Evolutionary conservation across 1,140 invertebrate genomes (phyloP).

Genomic region (Euschistus heros): DNA sequence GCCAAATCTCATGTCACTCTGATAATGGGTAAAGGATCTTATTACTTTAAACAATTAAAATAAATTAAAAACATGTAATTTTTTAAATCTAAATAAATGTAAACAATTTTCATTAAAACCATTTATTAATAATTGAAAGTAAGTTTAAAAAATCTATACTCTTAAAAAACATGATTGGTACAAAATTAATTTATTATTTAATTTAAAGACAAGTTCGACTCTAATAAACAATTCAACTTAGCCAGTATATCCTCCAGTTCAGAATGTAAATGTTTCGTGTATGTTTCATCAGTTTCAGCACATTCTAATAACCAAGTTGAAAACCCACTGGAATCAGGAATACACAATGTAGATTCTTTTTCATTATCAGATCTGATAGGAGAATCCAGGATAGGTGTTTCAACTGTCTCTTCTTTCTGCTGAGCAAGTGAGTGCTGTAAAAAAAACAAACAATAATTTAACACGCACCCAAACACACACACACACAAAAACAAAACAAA

Average conservation of each 20-base stretch:
- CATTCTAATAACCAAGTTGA: background rate
- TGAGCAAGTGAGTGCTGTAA: background rate
- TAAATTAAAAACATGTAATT: no score
- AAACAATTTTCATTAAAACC: no score
- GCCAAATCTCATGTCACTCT: no score
- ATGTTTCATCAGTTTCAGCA: background rate
- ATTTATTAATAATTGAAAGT: no score
- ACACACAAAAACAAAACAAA: no score
- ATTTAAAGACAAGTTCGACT: slow-evolving; percentile 3
- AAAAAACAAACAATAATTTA: background rate
- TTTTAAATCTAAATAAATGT: no score
- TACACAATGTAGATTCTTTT: slow-evolving; percentile 1
- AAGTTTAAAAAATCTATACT: no score
- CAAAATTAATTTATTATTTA: no score
- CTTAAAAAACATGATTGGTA: no score
- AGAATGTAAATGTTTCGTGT: background rate
- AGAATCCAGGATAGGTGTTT: background rate
- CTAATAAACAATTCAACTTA: slow-evolving; percentile 11
- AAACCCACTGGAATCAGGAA: slow-evolving; percentile 16
- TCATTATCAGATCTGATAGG: background rate
- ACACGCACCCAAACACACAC: no score
- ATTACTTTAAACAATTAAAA: no score
- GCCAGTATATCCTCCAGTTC: slow-evolving; percentile 13
- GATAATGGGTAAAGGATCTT: no score
- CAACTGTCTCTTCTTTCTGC: background rate